These are phyloP conservation scores for Tenualosa ilisha DNA, from an alignment of 2,797 vertebrate species.

Conservation along the genomic window DNA sequence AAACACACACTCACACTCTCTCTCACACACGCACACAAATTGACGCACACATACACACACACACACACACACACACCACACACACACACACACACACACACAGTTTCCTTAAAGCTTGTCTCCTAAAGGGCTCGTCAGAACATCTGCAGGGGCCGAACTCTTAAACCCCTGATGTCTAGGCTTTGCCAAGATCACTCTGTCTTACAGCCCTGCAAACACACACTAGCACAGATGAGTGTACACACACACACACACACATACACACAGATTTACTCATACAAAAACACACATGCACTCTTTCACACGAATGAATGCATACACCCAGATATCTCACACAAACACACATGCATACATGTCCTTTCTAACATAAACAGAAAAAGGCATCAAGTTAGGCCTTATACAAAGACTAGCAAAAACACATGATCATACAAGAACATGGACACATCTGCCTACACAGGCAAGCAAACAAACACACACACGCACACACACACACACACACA, in stretches of 20 bases:
- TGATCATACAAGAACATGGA: no score
- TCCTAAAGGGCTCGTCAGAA: background rate
- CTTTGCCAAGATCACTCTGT: constrained; percentile 1
- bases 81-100: constrained; percentile 39
- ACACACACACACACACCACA: constrained; percentile 38
- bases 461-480: background rate
- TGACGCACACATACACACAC: constrained; percentile 36
- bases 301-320: background rate
- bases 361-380: background rate
- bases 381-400: background rate
- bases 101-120: constrained; percentile 53
- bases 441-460: background rate
- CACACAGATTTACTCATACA: background rate
- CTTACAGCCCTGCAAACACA: background rate
- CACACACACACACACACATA: constrained; percentile 7
- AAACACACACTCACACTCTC: background rate
- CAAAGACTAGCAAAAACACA: background rate
- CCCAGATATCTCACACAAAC: background rate
- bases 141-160: background rate
- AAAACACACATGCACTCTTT: background rate
- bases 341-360: background rate
- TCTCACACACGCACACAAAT: background rate
- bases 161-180: background rate
- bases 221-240: background rate
- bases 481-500: background rate